Evolutionary conservation across 1,140 invertebrate species (phyloP).

Genomic region (Ephestia elutella): DNA sequence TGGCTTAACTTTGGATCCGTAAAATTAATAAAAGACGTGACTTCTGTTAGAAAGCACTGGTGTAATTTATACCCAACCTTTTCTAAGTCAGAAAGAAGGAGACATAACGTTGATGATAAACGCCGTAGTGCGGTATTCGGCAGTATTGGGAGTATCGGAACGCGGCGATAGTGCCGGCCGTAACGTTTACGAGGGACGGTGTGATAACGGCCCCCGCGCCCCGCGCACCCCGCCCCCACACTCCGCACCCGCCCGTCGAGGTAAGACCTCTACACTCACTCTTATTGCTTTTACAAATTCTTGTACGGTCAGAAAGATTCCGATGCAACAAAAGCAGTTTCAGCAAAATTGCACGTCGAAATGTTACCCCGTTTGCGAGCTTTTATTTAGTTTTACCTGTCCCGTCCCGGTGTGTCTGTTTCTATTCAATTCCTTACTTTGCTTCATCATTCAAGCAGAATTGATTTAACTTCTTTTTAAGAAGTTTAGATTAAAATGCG

Average conservation of each 20-base stretch:
- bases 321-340: neutral
- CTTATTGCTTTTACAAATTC: neutral
- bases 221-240: too few species aligned
- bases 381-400: neutral
- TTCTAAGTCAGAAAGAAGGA: neutral
- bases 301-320: neutral
- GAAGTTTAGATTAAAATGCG: too few species aligned
- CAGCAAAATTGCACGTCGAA: neutral
- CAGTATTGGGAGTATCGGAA: constrained; percentile 1
- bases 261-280: neutral
- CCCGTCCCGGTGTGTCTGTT: too few species aligned
- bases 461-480: too few species aligned
- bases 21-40: too few species aligned
- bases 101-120: neutral
- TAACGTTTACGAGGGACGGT: neutral
- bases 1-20: too few species aligned
- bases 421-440: too few species aligned
- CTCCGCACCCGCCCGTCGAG: neutral
- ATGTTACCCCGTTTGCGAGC: neutral
- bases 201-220: neutral
- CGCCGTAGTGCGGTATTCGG: neutral
- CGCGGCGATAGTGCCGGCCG: neutral
- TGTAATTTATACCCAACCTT: too few species aligned
- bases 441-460: too few species aligned
- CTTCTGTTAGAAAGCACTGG: too few species aligned